Evolutionary conservation across 2,113 vertebrate genomes (phyloP).

Genomic region (Tenrec ecaudatus): DNA sequence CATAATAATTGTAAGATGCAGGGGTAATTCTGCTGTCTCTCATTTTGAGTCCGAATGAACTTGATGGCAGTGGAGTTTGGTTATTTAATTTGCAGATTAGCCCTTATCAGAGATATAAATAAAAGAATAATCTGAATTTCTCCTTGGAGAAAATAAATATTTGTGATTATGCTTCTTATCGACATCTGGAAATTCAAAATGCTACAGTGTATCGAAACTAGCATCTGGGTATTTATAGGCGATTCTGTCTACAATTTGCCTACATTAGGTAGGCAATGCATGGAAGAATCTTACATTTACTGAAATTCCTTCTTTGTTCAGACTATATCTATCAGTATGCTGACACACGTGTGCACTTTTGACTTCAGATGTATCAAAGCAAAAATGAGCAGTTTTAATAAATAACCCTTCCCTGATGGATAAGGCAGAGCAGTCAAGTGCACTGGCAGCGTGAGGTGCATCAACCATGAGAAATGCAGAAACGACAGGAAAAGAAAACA

Average conservation of each 20-base stretch:
- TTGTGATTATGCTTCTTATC: neutral
- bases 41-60: no score
- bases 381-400: conserved; percentile 41
- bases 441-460: neutral
- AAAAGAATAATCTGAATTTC: neutral
- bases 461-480: neutral
- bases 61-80: no score
- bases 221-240: neutral
- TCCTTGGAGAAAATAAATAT: neutral
- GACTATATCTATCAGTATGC: neutral
- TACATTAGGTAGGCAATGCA: neutral
- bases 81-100: neutral
- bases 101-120: neutral
- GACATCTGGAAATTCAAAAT: conserved; percentile 3
- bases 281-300: neutral
- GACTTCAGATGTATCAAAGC: neutral
- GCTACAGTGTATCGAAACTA: neutral
- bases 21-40: no score
- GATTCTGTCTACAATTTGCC: neutral
- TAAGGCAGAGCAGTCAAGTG: neutral
- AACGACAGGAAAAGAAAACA: neutral
- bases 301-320: neutral
- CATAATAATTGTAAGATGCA: no score
- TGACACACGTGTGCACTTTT: neutral
- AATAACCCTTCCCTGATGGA: neutral